phyloP scores from a whole-genome alignment of 37 sponge, comb jelly and placozoan species.

The Amphimedon queenslandica region DNA sequence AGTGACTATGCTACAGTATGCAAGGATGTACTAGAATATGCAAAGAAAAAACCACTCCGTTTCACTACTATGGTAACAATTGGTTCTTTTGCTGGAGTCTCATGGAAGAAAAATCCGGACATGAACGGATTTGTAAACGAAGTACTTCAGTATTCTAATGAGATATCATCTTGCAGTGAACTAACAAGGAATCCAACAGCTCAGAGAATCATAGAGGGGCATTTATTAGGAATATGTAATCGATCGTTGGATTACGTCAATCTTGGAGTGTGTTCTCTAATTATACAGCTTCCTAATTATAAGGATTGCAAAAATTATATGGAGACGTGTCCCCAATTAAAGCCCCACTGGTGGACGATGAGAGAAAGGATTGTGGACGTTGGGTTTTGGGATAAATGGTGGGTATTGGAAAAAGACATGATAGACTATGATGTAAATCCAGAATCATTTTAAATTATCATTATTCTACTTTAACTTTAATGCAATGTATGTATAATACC shows the following conservation, averaged over 20 bases:
- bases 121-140: conserved; percentile 18
- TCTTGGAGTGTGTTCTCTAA: conserved; percentile 38
- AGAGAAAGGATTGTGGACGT: conserved; percentile 43
- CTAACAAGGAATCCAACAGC: conserved; percentile 7
- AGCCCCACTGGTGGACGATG: conserved; percentile 43
- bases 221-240: no score
- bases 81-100: background rate
- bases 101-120: conserved; percentile 37
- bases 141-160: conserved; percentile 40
- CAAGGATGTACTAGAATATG: background rate
- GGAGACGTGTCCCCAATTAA: conserved; percentile 31
- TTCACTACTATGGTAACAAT: background rate
- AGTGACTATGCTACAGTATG: background rate
- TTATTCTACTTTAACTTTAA: no score
- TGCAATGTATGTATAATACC: no score
- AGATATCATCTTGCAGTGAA: conserved; percentile 21
- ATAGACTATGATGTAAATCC: conserved; percentile 60
- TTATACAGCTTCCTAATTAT: conserved; percentile 10
- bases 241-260: conserved; percentile 21
- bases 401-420: conserved; percentile 36
- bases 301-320: conserved; percentile 26
- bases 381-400: conserved; percentile 53
- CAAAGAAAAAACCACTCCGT: background rate
- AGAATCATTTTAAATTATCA: no score
- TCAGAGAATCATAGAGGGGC: no score